Evolutionary conservation across 1,140 invertebrate genomes (phyloP).

Genomic region (Globodera rostochiensis): DNA sequence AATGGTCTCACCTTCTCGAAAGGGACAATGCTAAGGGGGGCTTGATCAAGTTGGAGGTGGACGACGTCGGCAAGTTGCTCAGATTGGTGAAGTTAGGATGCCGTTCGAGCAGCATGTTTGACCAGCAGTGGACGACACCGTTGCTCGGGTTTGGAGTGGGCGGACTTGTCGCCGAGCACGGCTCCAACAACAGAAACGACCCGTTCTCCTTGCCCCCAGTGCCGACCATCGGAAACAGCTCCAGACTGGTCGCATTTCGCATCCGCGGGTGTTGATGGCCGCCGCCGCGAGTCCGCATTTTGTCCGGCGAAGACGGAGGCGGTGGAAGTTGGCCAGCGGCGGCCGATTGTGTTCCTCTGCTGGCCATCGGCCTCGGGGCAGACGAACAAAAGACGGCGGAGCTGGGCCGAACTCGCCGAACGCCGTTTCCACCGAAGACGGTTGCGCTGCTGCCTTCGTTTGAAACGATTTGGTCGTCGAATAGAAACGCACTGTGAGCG

Average conservation of each 20-base stretch:
- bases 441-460: not conserved
- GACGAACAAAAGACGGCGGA: not conserved
- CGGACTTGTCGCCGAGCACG: constrained; percentile 22
- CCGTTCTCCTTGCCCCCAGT: constrained; percentile 7
- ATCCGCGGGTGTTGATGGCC: not conserved
- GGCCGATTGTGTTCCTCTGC: constrained; percentile 8
- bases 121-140: constrained; percentile 1
- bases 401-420: not conserved
- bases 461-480: constrained; percentile 2
- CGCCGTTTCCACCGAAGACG: not conserved
- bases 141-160: constrained; percentile 20
- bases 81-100: constrained; percentile 29
- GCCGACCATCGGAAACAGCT: constrained; percentile 13
- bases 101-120: constrained; percentile 11
- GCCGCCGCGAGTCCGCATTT: not conserved
- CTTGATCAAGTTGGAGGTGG: constrained; percentile 21
- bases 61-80: constrained; percentile 4
- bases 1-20: constrained; percentile 9
- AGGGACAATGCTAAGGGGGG: constrained; percentile 1
- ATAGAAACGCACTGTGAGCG: not conserved
- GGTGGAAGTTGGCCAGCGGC: constrained; percentile 26
- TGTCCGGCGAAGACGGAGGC: constrained; percentile 18
- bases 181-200: not conserved
- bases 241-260: constrained; percentile 24
- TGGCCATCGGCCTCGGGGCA: not conserved